Conservation (phyloP, 2,888 invertebrate genomes). For the Calliscelio sp. region DNA sequence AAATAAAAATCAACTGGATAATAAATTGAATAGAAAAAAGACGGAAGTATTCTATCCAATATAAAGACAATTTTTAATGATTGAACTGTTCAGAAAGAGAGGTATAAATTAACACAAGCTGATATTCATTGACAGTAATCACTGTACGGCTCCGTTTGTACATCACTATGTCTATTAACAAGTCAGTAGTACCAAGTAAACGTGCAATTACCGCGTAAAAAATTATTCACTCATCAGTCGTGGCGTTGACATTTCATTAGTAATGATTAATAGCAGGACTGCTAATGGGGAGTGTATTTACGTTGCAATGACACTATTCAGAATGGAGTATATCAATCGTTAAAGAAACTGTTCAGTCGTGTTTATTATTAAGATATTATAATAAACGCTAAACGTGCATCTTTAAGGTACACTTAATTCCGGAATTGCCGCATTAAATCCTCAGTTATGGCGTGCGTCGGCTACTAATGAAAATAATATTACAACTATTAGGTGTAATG, state of each 20-base stretch:
- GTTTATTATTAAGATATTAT: slow-evolving; percentile 55
- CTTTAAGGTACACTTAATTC: slow-evolving; percentile 38
- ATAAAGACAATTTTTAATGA: neutral
- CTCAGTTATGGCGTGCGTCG: slow-evolving; percentile 11
- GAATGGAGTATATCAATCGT: slow-evolving; percentile 35
- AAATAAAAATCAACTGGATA: no score
- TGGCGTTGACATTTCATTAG: slow-evolving; percentile 69
- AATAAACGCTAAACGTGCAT: slow-evolving; percentile 31
- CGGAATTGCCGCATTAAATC: slow-evolving; percentile 42
- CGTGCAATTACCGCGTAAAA: slow-evolving; percentile 60
- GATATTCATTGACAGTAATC: slow-evolving; percentile 68
- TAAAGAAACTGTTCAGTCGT: slow-evolving; percentile 11
- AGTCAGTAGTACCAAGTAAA: slow-evolving; percentile 56
- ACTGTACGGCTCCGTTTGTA: slow-evolving; percentile 33
- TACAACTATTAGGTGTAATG: slow-evolving; percentile 31
- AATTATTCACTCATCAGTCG: slow-evolving; percentile 61
- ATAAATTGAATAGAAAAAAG: no score
- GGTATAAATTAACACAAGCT: slow-evolving; percentile 46
- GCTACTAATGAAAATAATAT: slow-evolving; percentile 50
- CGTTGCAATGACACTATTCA: slow-evolving; percentile 39
- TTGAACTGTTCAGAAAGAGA: neutral
- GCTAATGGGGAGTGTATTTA: slow-evolving; percentile 51
- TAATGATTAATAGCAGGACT: slow-evolving; percentile 60
- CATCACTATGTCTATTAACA: slow-evolving; percentile 57
- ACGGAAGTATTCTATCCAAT: no score